Percentiles rank a stretch among this genome's conserved stretches.
phyloP scores from a whole-genome alignment of 1,140 invertebrate genomes.

The Condylostylus longicornis region DNA sequence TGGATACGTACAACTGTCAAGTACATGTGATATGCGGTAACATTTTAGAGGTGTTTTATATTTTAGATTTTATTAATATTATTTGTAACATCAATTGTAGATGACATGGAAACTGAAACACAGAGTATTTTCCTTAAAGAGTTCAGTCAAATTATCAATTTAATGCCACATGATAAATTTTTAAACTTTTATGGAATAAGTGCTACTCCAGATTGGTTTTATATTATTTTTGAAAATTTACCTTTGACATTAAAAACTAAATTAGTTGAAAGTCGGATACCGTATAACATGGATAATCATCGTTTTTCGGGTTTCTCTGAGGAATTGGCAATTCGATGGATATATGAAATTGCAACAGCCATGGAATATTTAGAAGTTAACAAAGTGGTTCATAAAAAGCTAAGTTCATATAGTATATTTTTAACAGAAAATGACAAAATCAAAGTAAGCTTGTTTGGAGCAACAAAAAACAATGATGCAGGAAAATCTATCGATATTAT shows the following conservation, averaged over 20 bases:
- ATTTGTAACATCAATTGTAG: conserved; percentile 15
- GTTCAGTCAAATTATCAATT: conserved; percentile 51
- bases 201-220: conserved; percentile 55
- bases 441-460: conserved; percentile 16
- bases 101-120: conserved; percentile 43
- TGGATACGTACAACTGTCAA: conserved; percentile 15
- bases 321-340: conserved; percentile 24
- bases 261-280: conserved; percentile 20
- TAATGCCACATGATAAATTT: conserved; percentile 52
- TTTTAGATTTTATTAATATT: background rate
- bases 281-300: conserved; percentile 24
- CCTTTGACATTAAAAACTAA: conserved; percentile 48
- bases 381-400: conserved; percentile 50
- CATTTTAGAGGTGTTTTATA: conserved; percentile 8
- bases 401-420: conserved; percentile 55
- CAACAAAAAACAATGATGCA: conserved; percentile 25
- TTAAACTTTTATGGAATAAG: conserved; percentile 62
- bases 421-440: conserved; percentile 30
- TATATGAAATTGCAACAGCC: conserved; percentile 42
- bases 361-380: conserved; percentile 47
- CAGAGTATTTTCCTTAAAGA: conserved; percentile 55
- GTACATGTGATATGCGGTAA: conserved; percentile 20
- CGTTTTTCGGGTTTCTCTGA: conserved; percentile 38
- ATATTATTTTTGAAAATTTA: conserved; percentile 52
- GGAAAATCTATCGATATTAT: conserved; percentile 45